These are phyloP conservation scores for Acanthurus tractus DNA, from an alignment of 2,797 vertebrate species.

Conservation along the genomic window DNA sequence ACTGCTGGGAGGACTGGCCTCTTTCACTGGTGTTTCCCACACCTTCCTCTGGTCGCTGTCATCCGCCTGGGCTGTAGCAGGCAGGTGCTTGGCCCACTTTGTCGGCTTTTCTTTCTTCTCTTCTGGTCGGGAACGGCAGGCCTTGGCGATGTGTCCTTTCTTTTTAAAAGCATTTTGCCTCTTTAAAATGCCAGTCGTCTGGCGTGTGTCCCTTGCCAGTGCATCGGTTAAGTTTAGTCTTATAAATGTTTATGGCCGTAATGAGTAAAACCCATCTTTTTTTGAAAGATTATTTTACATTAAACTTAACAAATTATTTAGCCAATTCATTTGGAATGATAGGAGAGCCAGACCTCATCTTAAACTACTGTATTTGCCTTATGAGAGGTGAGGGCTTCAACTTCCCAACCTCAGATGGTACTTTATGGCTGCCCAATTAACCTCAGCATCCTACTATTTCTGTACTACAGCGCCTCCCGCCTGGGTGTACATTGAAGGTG, in stretches of 20 bases:
- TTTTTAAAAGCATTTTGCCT: not conserved
- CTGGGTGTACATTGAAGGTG: conserved; percentile 33
- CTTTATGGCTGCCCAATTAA: conserved; percentile 12
- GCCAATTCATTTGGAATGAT: conserved; percentile 21
- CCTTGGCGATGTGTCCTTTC: conserved; percentile 5
- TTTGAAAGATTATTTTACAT: not conserved
- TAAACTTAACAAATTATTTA: not conserved
- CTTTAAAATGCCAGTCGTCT: not conserved
- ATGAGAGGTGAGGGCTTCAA: not conserved
- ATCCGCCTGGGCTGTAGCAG: not conserved
- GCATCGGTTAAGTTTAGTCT: too few relatives aligned
- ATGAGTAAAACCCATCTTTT: too few relatives aligned
- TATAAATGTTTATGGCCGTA: too few relatives aligned
- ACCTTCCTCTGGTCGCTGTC: not conserved
- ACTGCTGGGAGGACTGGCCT: too few relatives aligned
- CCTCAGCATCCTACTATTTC: conserved; percentile 28
- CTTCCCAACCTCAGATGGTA: conserved; percentile 15
- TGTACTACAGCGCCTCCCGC: not conserved
- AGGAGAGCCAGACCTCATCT: conserved; percentile 4
- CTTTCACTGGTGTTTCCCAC: not conserved
- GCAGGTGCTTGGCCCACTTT: not conserved
- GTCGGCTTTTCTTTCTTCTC: not conserved
- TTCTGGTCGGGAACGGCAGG: not conserved
- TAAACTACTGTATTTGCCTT: conserved; percentile 10
- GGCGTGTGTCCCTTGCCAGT: not conserved